Conservation (phyloP, 1,140 invertebrate genomes). For the Wiebesia pumilae region DNA sequence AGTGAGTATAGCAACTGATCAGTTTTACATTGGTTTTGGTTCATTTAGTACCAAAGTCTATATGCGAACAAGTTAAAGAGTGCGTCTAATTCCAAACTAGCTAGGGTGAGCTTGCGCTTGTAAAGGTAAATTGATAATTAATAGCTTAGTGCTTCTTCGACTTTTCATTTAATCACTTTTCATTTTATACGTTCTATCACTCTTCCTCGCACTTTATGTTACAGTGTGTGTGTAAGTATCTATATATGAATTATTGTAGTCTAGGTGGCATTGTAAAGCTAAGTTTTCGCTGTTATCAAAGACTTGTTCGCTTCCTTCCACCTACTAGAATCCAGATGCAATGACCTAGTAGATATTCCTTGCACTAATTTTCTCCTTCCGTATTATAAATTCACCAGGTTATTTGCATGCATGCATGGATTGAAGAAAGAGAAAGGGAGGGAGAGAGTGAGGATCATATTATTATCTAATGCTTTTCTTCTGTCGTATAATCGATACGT, state of each 20-base stretch:
- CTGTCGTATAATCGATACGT: not conserved
- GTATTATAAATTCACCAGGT: not conserved
- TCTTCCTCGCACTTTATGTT: not conserved
- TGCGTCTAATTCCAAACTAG: slow-evolving; percentile 38
- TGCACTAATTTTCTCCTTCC: slow-evolving; percentile 30
- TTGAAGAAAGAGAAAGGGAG: not conserved
- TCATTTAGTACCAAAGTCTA: not conserved
- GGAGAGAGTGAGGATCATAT: not conserved
- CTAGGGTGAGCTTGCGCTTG: slow-evolving; percentile 5
- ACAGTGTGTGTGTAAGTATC: not conserved
- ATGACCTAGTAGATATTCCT: slow-evolving; percentile 25
- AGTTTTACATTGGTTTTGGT: slow-evolving; percentile 37
- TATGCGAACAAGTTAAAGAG: not conserved
- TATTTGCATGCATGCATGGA: not conserved
- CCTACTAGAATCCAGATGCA: slow-evolving; percentile 11
- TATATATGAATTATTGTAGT: slow-evolving; percentile 4
- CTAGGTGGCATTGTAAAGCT: not conserved
- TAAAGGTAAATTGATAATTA: slow-evolving; percentile 44
- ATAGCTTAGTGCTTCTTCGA: slow-evolving; percentile 46
- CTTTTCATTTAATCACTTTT: slow-evolving; percentile 33
- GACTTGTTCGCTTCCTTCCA: slow-evolving; percentile 35
- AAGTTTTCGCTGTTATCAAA: slow-evolving; percentile 32
- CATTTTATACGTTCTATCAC: not conserved
- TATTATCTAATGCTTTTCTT: slow-evolving; percentile 4
- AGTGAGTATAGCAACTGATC: not conserved